A percentile compares a stretch with the other conserved stretches of the same genome.
phyloP scores from a whole-genome alignment of 2,113 vertebrate species.

The Etheostoma spectabile region DNA sequence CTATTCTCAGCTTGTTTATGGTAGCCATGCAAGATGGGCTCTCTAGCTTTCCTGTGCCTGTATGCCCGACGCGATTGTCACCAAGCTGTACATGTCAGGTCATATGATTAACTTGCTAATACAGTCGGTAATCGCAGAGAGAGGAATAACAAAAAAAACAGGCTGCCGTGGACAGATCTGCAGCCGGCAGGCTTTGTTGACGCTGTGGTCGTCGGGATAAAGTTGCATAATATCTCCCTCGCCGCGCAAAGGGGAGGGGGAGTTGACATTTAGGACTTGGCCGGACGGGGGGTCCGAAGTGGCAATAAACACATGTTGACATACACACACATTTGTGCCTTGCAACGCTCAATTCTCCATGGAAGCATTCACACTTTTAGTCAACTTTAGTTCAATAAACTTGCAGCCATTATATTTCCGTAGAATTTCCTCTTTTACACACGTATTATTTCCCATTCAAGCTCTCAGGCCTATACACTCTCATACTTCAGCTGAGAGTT shows the following conservation, averaged over 20 bases:
- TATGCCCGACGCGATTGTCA: constrained; percentile 33
- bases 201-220: constrained; percentile 22
- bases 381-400: neutral
- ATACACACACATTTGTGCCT: constrained; percentile 14
- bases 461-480: neutral
- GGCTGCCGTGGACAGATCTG: constrained; percentile 62
- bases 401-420: neutral
- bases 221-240: constrained; percentile 73
- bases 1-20: constrained; percentile 47
- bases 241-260: constrained; percentile 4
- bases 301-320: constrained; percentile 61
- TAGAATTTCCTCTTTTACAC: neutral
- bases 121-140: constrained; percentile 53
- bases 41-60: constrained; percentile 12
- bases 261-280: constrained; percentile 69
- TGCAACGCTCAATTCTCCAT: neutral
- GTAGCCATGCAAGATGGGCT: constrained; percentile 11
- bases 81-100: constrained; percentile 60
- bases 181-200: constrained; percentile 73
- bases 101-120: constrained; percentile 70
- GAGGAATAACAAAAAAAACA: constrained; percentile 73
- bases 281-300: constrained; percentile 33
- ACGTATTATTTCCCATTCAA: constrained; percentile 2
- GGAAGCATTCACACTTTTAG: neutral
- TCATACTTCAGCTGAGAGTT: neutral